A percentile compares a stretch with the other conserved stretches of the same genome.
Evolutionary conservation across 2,888 invertebrate species (phyloP).

Genomic region (Slavum lentiscoides): DNA sequence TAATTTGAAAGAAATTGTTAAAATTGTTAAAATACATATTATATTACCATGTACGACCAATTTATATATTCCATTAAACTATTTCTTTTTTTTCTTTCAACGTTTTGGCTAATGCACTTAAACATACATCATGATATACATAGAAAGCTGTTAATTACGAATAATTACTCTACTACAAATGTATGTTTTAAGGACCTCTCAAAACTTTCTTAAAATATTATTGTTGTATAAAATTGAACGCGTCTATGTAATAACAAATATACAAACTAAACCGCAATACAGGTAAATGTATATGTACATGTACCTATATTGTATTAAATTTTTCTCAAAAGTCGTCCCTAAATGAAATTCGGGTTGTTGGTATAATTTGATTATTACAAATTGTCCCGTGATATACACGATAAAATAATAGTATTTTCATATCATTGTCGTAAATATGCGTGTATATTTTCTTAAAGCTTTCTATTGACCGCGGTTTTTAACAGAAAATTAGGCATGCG

Average conservation of each 20-base stretch:
- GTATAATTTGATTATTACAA: too few relatives aligned
- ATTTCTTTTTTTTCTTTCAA: conserved; percentile 9
- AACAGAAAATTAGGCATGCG: conserved; percentile 47
- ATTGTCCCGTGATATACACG: too few relatives aligned
- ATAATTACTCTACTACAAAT: not conserved
- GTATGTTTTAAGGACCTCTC: conserved; percentile 61
- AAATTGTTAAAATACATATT: too few relatives aligned
- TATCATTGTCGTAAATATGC: conserved; percentile 23
- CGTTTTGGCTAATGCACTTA: not conserved
- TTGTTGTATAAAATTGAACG: conserved; percentile 11
- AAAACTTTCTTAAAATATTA: conserved; percentile 60
- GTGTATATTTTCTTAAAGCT: conserved; percentile 35
- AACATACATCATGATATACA: too few relatives aligned
- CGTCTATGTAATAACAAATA: not conserved
- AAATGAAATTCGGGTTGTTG: too few relatives aligned
- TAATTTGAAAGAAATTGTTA: too few relatives aligned
- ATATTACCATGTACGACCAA: not conserved
- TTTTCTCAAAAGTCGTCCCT: too few relatives aligned
- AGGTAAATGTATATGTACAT: too few relatives aligned
- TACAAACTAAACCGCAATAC: too few relatives aligned
- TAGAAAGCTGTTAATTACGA: conserved; percentile 16
- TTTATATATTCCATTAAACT: not conserved
- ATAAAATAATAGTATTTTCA: too few relatives aligned
- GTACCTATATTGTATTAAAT: too few relatives aligned
- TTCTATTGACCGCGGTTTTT: conserved; percentile 32